Evolutionary conservation across 1,140 invertebrate genomes (phyloP).

Genomic region (Drosophila trapezifrons): DNA sequence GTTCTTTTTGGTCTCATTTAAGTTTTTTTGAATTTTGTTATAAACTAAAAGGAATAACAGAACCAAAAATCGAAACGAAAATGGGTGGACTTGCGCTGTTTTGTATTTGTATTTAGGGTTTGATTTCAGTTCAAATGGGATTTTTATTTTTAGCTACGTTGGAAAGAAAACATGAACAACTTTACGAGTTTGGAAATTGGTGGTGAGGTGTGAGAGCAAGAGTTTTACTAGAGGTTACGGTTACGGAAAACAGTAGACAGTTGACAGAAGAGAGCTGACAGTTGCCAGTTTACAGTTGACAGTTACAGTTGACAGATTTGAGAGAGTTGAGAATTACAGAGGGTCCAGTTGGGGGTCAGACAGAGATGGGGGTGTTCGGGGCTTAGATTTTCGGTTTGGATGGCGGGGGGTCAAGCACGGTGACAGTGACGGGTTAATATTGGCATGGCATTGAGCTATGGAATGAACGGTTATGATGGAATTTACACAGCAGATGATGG

Average conservation of each 20-base stretch:
- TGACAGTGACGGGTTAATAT: background rate
- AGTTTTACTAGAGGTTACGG: conserved; percentile 1
- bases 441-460: conserved; percentile 1
- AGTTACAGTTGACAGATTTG: conserved; percentile 4
- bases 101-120: background rate
- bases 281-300: background rate
- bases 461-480: background rate
- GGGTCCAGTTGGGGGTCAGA: conserved; percentile 14
- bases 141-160: conserved; percentile 15
- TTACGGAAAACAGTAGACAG: conserved; percentile 13
- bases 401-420: conserved; percentile 26
- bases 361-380: background rate
- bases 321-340: conserved; percentile 13
- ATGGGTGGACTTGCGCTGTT: conserved; percentile 11
- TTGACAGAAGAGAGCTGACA: conserved; percentile 9
- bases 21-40: conserved; percentile 36
- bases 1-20: conserved; percentile 32
- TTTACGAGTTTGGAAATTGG: conserved; percentile 12
- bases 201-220: conserved; percentile 25
- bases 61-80: conserved; percentile 17
- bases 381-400: conserved; percentile 9
- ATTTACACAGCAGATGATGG: conserved; percentile 30
- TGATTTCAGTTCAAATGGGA: conserved; percentile 8
- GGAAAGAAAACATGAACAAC: conserved; percentile 22
- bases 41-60: conserved; percentile 13